Evolutionary conservation across 2,113 vertebrate species (phyloP).

Genomic region (Heterotis niloticus): DNA sequence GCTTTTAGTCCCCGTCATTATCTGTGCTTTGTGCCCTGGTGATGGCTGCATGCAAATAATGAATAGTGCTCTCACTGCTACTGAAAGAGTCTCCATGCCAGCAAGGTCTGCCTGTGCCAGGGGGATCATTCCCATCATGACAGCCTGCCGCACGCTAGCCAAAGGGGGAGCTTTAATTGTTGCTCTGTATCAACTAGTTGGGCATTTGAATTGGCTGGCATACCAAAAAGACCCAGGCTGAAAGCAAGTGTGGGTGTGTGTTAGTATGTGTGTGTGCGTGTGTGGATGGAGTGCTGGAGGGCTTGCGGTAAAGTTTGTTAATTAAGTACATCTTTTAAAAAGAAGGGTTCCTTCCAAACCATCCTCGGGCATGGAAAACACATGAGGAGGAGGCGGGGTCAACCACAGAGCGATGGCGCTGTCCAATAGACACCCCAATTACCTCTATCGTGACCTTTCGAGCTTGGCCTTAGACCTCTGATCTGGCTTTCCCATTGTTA

Average conservation of each 20-base stretch:
- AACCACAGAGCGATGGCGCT: constrained; percentile 64
- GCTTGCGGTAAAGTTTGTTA: constrained; percentile 49
- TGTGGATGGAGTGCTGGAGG: constrained; percentile 4
- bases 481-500: constrained; percentile 18
- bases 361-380: constrained; percentile 47
- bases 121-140: constrained; percentile 40
- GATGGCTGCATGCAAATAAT: constrained; percentile 53
- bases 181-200: constrained; percentile 52
- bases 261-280: constrained; percentile 28
- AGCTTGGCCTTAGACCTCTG: constrained; percentile 28
- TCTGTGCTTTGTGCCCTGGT: constrained; percentile 56
- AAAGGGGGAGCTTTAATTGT: constrained; percentile 64
- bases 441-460: constrained; percentile 4
- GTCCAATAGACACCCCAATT: constrained; percentile 17
- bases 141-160: constrained; percentile 42
- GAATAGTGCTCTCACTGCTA: constrained; percentile 59
- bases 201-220: constrained; percentile 38
- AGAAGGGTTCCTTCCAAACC: constrained; percentile 40
- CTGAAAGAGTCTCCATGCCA: constrained; percentile 65
- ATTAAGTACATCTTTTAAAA: constrained; percentile 54
- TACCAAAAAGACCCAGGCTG: constrained; percentile 32
- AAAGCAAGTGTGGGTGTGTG: not conserved
- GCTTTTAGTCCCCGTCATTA: constrained; percentile 54
- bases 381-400: constrained; percentile 61
- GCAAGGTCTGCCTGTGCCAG: constrained; percentile 42